Percentiles rank a stretch among this genome's conserved stretches.
Conservation (phyloP, 2,888 invertebrate genomes). For the Mythimna loreyi region DNA sequence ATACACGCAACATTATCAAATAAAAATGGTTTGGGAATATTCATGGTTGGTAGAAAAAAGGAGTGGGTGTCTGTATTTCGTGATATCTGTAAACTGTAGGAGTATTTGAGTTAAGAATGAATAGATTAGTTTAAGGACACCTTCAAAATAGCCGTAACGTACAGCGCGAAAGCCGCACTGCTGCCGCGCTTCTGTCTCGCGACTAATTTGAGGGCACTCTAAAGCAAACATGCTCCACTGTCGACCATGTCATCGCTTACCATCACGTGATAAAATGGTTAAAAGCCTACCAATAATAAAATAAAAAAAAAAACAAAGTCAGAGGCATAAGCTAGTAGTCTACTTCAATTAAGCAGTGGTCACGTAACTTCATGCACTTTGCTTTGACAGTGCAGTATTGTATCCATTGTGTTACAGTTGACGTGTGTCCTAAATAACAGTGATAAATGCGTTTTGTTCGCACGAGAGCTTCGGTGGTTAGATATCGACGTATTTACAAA, state of each 20-base stretch:
- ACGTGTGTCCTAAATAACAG: conserved; percentile 73
- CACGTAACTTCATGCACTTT: conserved; percentile 66
- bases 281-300: neutral
- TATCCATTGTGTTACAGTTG: conserved; percentile 67
- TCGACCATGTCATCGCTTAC: no score
- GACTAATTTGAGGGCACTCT: no score
- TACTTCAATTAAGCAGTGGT: conserved; percentile 64
- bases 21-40: neutral
- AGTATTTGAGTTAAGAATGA: no score
- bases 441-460: conserved; percentile 65
- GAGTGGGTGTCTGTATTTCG: no score
- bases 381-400: conserved; percentile 62
- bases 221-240: no score
- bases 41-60: neutral
- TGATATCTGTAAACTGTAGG: no score
- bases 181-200: no score
- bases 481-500: conserved; percentile 22
- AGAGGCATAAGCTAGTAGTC: conserved; percentile 27
- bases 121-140: no score
- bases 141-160: no score
- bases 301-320: conserved; percentile 1
- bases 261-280: no score
- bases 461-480: conserved; percentile 32
- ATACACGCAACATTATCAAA: no score
- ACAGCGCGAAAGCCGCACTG: no score